Evolutionary conservation across 2,888 invertebrate genomes (phyloP), one percentile per base, ranked within the genome.

Genomic region (Synanthedon vespiformis): DNA sequence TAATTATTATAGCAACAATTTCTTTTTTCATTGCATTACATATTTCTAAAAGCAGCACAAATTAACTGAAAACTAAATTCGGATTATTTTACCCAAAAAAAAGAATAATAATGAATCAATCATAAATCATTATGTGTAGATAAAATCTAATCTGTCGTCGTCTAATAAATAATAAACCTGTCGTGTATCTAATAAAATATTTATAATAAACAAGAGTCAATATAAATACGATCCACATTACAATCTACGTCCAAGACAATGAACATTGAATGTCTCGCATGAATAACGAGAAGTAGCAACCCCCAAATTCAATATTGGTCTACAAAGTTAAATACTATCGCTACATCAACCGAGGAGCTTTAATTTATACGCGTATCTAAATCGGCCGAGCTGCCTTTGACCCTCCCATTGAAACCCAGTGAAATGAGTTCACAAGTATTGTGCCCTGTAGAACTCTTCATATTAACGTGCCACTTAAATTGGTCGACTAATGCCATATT

Each of bases 241-340:
- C 68, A 67, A 68, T 66, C 68, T 68, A 67, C 76, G 70, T 66
- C 61, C 63, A 13, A 13, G n/a, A 44, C 44, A 44, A 44, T 44
- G 13, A 44, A 44, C 44, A 44, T n/a, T n/a, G 44, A 14, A 44
- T 44, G 68, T 63, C 64, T 65, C 64, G 65, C 66, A 64, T 68
- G 70, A 74, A 70, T 67, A 61, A 68, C 62, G 61, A 67, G 65
- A 55, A 57, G 48, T 75, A 74, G 67, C 73, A 70, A 74, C 76
- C 79, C 80, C 71, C 63, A 74, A 77, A 79, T 77, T 76, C 50
- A 76, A 77, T 76, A 78, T 73, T 59, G 78, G 65, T 61, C 77
- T 65, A 72, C 72, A 61, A 77, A 81, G 77, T 82, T 75, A 76
- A 82, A 78, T 62, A 63, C 68, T 62, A 58, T 59, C 61, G 63